Evolutionary conservation across 2,113 vertebrate species (phyloP).

Genomic region (Serilophus lunatus): DNA sequence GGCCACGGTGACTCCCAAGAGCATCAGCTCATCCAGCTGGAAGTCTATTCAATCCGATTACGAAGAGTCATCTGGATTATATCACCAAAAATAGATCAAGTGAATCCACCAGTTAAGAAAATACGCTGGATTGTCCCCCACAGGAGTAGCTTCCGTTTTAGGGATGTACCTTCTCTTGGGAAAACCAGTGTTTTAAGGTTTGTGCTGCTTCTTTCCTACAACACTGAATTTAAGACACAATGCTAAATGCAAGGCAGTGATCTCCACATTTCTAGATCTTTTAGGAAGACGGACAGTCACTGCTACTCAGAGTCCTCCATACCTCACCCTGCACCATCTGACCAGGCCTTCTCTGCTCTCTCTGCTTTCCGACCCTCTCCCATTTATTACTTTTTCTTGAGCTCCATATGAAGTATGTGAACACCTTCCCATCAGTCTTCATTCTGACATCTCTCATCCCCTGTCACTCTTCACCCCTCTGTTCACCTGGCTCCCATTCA

Average conservation of each 20-base stretch:
- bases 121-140: not conserved
- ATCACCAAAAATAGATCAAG: slow-evolving; percentile 23
- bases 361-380: not conserved
- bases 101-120: not conserved
- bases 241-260: not conserved
- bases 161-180: not conserved
- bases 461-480: not conserved
- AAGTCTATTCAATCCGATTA: slow-evolving; percentile 24
- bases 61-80: slow-evolving; percentile 14
- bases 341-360: not conserved
- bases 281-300: not conserved
- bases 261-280: not conserved
- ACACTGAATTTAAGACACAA: not conserved
- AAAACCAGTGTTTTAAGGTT: not conserved
- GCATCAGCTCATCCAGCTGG: not conserved
- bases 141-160: not conserved
- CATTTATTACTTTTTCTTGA: not conserved
- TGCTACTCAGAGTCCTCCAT: not conserved
- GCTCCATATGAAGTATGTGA: not conserved
- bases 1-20: not conserved
- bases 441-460: not conserved
- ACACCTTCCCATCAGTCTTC: not conserved
- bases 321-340: not conserved
- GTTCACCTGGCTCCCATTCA: not conserved
- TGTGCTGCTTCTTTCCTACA: not conserved